Base-by-base conservation (phyloP, 2,888 invertebrate genomes). In the Eutolmus rufibarbis region DNA sequence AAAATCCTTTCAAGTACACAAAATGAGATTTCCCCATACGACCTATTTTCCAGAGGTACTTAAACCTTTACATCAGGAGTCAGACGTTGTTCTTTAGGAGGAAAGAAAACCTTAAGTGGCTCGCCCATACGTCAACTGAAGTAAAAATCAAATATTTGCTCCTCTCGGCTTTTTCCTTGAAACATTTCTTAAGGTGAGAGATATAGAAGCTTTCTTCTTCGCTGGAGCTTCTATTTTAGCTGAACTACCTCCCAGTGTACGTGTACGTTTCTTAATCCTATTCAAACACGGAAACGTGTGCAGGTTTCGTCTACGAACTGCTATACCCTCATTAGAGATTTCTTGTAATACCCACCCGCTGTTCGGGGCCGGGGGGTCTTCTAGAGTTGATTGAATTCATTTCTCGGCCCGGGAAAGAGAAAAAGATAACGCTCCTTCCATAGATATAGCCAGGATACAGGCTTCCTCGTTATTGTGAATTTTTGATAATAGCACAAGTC, bases 121-220 rank as follows among this genome's bases (percentile, higher is more conserved):
- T 66, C 66, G 77, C 31, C 81, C 74, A 77, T 81, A 76, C 66
- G 82, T 87, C 87, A 87, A 81, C 87, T 87, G 76, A 87, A 87
- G 87, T 87, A 74, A 82, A 87, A 87, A 82, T 82, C 87, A 87
- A 87, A 87, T 87, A 87, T 87, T 87, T 87, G 76, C 87, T 82
- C 34, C 87, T 56, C 74, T 78, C 40, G 14, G 51, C 34, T 77
- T 78, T 78, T 57, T 51, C 34, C 78, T 86, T 76, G 77, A 77
- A 76, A 78, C 77, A 40, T 78, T 77, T 86, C 57, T 43, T 86
- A 37, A 57, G 56, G 77, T 78, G 31, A 66, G 57, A 78, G 78
- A 77, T 86, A 78, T 86, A 40, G 86, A 77, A 86, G 51, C 51
- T 77, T 78, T 78, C 78, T 43, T 78, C 19, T n/a, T 51, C 19